A percentile compares a stretch with the other conserved stretches of the same genome.
These are phyloP conservation scores for Bombus waltoni DNA, from an alignment of 1,140 invertebrate species.

Conservation along the genomic window DNA sequence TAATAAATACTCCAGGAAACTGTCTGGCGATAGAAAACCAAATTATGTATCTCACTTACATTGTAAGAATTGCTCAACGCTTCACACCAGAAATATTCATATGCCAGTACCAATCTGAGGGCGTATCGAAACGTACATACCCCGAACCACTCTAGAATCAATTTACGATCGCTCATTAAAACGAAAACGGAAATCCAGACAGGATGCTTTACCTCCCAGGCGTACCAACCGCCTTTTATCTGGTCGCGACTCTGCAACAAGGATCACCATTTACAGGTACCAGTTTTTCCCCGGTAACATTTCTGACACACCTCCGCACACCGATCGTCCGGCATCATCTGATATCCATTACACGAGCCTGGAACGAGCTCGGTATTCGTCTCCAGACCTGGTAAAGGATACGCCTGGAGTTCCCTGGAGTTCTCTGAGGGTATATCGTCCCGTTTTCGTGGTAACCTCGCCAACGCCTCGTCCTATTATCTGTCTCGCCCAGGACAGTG, in stretches of 20 bases:
- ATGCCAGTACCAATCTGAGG: no score
- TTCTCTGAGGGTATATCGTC: constrained; percentile 14
- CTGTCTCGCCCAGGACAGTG: constrained; percentile 69
- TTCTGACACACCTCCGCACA: constrained; percentile 39
- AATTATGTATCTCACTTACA: no score
- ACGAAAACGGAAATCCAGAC: neutral
- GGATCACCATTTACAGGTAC: constrained; percentile 44
- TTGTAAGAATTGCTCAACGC: no score
- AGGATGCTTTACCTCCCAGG: constrained; percentile 18
- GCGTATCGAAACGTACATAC: no score
- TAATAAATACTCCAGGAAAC: no score
- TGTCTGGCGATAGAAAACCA: no score
- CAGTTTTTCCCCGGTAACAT: constrained; percentile 36
- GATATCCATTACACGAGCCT: constrained; percentile 51
- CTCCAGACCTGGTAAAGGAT: constrained; percentile 27
- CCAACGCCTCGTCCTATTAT: constrained; percentile 63
- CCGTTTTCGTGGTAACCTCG: constrained; percentile 48
- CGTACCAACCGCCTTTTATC: neutral
- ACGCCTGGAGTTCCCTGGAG: neutral
- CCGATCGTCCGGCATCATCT: constrained; percentile 31
- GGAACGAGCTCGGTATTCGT: constrained; percentile 51
- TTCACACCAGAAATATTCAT: no score
- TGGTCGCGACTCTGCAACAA: neutral
- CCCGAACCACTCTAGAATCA: neutral
- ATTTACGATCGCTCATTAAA: neutral